A percentile compares a stretch with the other conserved stretches of the same genome.
Evolutionary conservation across 2,888 invertebrate genomes (phyloP).

Genomic region (Harmothoe impar): DNA sequence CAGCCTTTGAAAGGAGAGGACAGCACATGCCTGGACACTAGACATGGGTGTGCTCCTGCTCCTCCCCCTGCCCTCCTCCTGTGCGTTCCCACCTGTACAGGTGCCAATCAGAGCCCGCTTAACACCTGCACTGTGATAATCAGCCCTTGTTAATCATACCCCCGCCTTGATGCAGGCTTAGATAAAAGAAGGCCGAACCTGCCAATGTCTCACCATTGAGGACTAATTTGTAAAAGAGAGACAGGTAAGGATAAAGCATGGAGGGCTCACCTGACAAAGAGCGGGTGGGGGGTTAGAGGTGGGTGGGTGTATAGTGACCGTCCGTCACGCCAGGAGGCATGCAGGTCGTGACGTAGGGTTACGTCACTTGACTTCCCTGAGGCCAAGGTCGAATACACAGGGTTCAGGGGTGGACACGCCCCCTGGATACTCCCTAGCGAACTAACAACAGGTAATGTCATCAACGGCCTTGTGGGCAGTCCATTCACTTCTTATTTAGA

Average conservation of each 20-base stretch:
- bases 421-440: conserved; percentile 35
- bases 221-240: conserved; percentile 6
- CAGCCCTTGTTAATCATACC: conserved; percentile 33
- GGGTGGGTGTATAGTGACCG: neutral
- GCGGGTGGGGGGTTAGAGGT: conserved; percentile 7
- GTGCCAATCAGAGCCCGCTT: neutral
- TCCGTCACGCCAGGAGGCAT: neutral
- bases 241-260: conserved; percentile 19
- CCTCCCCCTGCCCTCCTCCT: too few relatives aligned
- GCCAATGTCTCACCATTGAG: neutral
- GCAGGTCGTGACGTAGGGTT: neutral
- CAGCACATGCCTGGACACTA: neutral
- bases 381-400: conserved; percentile 16
- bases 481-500: conserved; percentile 1
- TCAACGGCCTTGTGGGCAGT: conserved; percentile 4
- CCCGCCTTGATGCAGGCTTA: neutral
- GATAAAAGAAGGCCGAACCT: conserved; percentile 11
- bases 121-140: neutral
- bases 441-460: neutral
- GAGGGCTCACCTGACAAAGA: neutral
- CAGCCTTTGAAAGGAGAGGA: neutral
- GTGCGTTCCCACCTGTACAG: neutral
- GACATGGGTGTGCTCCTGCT: too few relatives aligned
- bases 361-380: conserved; percentile 27
- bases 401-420: neutral